phyloP scores from a whole-genome alignment of 1,140 invertebrate genomes.

The Ganaspis sp. region DNA sequence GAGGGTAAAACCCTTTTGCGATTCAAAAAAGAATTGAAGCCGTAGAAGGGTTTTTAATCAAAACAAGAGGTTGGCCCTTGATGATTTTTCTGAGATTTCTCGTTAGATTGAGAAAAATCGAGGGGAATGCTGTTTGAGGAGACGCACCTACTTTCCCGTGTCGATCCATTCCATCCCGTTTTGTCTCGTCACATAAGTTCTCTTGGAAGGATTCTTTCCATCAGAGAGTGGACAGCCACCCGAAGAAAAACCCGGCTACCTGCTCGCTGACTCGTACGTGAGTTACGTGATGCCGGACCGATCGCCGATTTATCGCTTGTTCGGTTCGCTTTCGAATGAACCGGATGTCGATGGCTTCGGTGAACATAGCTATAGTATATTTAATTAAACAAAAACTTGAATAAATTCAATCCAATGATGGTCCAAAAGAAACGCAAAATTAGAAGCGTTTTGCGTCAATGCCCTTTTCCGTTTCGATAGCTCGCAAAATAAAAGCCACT shows the following conservation, averaged over 20 bases:
- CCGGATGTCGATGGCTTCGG: conserved; percentile 41
- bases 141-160: conserved; percentile 54
- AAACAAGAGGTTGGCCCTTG: no score
- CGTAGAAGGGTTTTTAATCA: no score
- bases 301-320: conserved; percentile 49
- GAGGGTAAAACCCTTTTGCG: no score
- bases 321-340: conserved; percentile 42
- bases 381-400: neutral
- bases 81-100: conserved; percentile 37
- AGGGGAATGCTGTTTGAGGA: conserved; percentile 47
- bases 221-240: conserved; percentile 41
- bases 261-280: conserved; percentile 42
- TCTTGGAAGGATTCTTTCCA: conserved; percentile 41
- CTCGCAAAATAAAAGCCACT: no score
- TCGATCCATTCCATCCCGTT: conserved; percentile 36
- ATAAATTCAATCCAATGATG: neutral
- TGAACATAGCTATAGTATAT: conserved; percentile 6
- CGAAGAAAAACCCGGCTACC: conserved; percentile 46
- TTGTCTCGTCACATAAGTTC: conserved; percentile 45
- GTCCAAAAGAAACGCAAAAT: neutral
- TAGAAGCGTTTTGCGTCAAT: neutral
- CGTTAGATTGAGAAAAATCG: conserved; percentile 46
- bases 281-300: conserved; percentile 47
- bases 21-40: no score
- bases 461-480: neutral